phyloP scores from a whole-genome alignment of 2,888 invertebrate genomes.

The Lysandra bellargus region DNA sequence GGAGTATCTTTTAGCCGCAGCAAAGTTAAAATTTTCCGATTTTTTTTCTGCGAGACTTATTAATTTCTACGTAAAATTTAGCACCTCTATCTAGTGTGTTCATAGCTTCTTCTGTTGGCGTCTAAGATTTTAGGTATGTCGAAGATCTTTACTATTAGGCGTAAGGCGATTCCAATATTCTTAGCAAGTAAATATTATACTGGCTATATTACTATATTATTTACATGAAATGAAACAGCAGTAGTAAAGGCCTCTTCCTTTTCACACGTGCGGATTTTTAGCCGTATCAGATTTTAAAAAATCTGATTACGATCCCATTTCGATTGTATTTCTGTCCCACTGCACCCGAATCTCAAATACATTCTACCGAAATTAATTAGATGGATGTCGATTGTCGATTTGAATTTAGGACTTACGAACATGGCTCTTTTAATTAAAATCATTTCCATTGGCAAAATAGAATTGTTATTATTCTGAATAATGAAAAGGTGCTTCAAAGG shows the following conservation, averaged over 20 bases:
- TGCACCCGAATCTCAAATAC: constrained; percentile 1
- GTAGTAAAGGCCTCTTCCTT: background rate
- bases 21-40: too few species aligned
- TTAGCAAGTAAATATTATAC: too few species aligned
- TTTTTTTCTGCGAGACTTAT: too few species aligned
- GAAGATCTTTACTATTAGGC: too few species aligned
- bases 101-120: too few species aligned
- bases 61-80: too few species aligned
- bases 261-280: background rate
- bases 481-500: constrained; percentile 20
- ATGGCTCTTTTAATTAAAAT: constrained; percentile 28
- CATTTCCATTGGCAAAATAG: constrained; percentile 22
- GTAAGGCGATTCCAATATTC: too few species aligned
- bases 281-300: background rate
- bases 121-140: too few species aligned
- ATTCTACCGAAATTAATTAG: constrained; percentile 7
- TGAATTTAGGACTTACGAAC: constrained; percentile 22
- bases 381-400: constrained; percentile 22
- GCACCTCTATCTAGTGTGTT: too few species aligned
- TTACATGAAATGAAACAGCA: too few species aligned
- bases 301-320: background rate
- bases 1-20: too few species aligned
- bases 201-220: too few species aligned
- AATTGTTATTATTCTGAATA: constrained; percentile 19
- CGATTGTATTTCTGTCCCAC: background rate